Evolutionary conservation across 2,113 vertebrate genomes (phyloP).

Genomic region (Phainopepla nitens): DNA sequence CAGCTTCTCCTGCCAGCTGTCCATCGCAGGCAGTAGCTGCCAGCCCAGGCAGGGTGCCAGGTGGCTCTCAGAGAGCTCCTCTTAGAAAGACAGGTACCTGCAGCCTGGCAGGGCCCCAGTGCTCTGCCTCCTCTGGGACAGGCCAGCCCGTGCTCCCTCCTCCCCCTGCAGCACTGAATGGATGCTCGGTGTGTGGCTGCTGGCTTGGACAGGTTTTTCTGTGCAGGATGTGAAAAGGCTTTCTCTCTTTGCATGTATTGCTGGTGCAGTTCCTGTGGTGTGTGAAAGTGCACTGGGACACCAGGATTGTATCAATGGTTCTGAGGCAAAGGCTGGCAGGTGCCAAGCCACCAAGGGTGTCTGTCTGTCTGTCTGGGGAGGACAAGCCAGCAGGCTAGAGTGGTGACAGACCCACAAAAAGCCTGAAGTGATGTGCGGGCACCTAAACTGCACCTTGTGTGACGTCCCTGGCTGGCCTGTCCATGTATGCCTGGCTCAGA

Average conservation of each 20-base stretch:
- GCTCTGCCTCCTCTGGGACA: background rate
- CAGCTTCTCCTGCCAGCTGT: background rate
- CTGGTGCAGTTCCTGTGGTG: background rate
- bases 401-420: fast-evolving
- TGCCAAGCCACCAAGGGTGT: background rate
- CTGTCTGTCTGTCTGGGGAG: background rate
- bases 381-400: background rate
- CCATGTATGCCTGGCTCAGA: background rate
- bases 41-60: background rate
- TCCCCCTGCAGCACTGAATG: background rate
- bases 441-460: background rate
- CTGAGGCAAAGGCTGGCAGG: background rate
- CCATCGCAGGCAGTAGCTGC: background rate
- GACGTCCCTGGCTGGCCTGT: background rate
- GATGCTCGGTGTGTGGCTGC: background rate
- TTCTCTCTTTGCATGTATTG: background rate
- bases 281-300: background rate
- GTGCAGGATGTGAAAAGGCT: background rate
- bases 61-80: background rate
- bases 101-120: background rate
- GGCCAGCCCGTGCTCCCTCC: fast-evolving
- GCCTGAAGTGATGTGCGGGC: background rate
- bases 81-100: background rate
- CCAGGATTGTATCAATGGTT: background rate
- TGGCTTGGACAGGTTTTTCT: background rate